These are phyloP conservation scores for Aquatica leii DNA, from an alignment of 2,888 invertebrate genomes.

Conservation along the genomic window DNA sequence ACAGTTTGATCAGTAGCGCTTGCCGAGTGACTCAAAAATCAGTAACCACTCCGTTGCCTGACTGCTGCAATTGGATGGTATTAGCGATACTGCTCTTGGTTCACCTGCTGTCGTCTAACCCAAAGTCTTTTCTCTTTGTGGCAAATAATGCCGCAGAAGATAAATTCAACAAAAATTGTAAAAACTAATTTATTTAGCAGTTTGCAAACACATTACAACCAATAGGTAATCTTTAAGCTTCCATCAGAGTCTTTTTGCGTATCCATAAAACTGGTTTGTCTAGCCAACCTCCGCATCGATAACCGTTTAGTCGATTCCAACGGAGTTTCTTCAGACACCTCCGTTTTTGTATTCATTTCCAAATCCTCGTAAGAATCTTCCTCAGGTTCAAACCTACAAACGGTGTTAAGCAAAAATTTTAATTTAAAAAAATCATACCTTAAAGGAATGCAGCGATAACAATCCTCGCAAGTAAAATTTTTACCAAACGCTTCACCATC, in stretches of 20 bases:
- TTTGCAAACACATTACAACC: conserved; percentile 84
- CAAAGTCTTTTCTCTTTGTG: too few species aligned
- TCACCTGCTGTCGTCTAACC: too few species aligned
- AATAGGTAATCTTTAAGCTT: conserved; percentile 85
- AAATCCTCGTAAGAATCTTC: conserved; percentile 78
- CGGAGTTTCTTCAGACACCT: conserved; percentile 62
- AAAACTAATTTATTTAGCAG: too few species aligned
- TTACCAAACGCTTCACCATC: conserved; percentile 90
- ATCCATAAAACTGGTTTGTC: conserved; percentile 83
- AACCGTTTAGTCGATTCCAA: conserved; percentile 59
- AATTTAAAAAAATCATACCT: conserved; percentile 62
- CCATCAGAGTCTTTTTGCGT: conserved; percentile 83
- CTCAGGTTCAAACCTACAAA: conserved; percentile 62
- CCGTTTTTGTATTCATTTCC: conserved; percentile 64
- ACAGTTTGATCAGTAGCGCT: too few species aligned
- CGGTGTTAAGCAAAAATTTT: not conserved
- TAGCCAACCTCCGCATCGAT: conserved; percentile 75
- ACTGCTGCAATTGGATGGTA: too few species aligned
- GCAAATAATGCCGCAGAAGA: too few species aligned
- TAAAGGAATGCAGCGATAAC: conserved; percentile 73
- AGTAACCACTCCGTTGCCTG: too few species aligned
- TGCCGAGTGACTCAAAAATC: too few species aligned
- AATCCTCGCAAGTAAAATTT: conserved; percentile 80
- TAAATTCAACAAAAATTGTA: too few species aligned
- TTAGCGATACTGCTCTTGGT: too few species aligned